Percentiles rank a stretch among this genome's conserved stretches.
Evolutionary conservation across 2,888 invertebrate species (phyloP).

Genomic region (Helleia helle): DNA sequence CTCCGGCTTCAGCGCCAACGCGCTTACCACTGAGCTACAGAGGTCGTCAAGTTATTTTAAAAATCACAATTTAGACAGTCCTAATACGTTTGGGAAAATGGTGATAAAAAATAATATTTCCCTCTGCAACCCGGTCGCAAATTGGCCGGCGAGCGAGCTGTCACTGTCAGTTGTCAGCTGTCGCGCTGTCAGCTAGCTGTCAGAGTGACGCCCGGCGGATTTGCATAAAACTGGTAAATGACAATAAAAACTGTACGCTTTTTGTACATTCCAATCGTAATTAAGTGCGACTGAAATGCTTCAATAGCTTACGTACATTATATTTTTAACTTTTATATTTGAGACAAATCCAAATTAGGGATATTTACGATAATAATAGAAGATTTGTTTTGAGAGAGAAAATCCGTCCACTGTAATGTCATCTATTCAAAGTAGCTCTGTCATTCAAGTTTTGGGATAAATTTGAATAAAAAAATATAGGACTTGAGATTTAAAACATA

Average conservation of each 20-base stretch:
- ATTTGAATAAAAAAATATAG: too few relatives aligned
- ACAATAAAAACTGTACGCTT: slow-evolving; percentile 29
- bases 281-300: slow-evolving; percentile 14
- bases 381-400: too few relatives aligned
- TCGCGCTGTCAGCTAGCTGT: slow-evolving; percentile 47
- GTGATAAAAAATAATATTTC: slow-evolving; percentile 11
- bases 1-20: too few relatives aligned
- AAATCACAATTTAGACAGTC: too few relatives aligned
- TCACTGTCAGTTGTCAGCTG: slow-evolving; percentile 45
- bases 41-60: too few relatives aligned
- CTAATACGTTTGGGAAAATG: neutral
- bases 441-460: too few relatives aligned
- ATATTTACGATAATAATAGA: too few relatives aligned
- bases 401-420: too few relatives aligned
- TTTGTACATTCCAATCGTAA: slow-evolving; percentile 14
- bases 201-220: slow-evolving; percentile 41
- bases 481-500: too few relatives aligned
- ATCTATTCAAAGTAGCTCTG: too few relatives aligned
- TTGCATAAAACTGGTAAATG: slow-evolving; percentile 30
- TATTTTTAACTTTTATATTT: neutral
- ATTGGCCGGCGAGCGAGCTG: slow-evolving; percentile 45
- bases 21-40: too few relatives aligned
- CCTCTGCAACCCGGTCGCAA: slow-evolving; percentile 21
- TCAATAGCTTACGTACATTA: neutral
- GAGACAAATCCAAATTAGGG: too few relatives aligned